These are phyloP conservation scores for Colletes gigas DNA, from an alignment of 1,140 invertebrate species.

Conservation along the genomic window DNA sequence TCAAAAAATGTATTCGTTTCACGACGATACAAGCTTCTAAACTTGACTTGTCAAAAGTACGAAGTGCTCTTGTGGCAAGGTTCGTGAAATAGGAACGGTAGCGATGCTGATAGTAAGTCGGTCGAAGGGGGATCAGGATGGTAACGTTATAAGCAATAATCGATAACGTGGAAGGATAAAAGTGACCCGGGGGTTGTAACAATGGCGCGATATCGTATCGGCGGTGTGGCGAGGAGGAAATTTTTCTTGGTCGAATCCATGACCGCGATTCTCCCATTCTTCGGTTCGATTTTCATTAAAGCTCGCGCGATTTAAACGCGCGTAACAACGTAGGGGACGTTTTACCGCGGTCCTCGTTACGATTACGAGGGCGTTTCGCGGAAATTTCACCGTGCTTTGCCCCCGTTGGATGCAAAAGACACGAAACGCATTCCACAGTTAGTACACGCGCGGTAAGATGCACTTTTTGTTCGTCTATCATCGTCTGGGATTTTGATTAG, in stretches of 20 bases:
- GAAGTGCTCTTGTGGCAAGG: background rate
- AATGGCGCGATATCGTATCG: slow-evolving; percentile 33
- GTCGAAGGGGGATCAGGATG: slow-evolving; percentile 19
- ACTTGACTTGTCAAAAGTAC: too few relatives aligned
- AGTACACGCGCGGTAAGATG: background rate
- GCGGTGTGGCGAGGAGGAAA: slow-evolving; percentile 20
- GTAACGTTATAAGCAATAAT: slow-evolving; percentile 32
- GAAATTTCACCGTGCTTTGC: background rate
- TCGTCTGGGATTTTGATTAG: slow-evolving; percentile 13
- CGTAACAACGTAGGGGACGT: background rate
- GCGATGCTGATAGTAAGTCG: background rate
- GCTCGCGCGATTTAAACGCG: background rate
- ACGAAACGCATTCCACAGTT: background rate
- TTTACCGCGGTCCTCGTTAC: background rate
- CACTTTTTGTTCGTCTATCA: background rate
- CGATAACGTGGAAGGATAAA: slow-evolving; percentile 36
- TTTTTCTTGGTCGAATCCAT: slow-evolving; percentile 24
- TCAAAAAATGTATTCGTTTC: too few relatives aligned
- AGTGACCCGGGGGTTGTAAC: slow-evolving; percentile 35
- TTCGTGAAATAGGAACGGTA: background rate
- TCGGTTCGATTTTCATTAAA: slow-evolving; percentile 13
- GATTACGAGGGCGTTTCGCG: background rate
- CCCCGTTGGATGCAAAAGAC: too few relatives aligned
- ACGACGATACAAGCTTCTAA: too few relatives aligned
- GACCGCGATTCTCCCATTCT: background rate